Evolutionary conservation across 1,140 invertebrate genomes (phyloP).

Genomic region (Penaeus indicus): DNA sequence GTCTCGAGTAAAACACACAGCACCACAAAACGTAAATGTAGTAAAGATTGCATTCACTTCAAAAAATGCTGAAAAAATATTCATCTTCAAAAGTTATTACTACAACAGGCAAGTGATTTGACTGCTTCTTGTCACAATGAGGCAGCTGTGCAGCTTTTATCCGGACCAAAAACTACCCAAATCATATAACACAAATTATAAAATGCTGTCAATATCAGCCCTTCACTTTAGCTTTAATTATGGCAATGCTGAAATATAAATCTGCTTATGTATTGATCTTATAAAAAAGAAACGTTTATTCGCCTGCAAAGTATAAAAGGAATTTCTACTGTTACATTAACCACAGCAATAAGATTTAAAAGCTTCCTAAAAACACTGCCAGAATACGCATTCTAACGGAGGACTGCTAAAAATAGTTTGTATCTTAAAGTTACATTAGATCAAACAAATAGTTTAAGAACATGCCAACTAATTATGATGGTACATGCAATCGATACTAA

Average conservation of each 20-base stretch:
- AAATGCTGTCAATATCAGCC: conserved; percentile 10
- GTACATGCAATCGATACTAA: conserved; percentile 31
- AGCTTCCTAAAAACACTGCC: conserved; percentile 12
- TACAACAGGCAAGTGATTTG: no score
- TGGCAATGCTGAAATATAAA: conserved; percentile 22
- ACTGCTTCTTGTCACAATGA: no score
- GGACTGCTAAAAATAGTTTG: no score
- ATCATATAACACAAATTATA: background rate
- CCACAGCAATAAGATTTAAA: no score
- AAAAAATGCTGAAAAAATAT: background rate
- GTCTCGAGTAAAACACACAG: conserved; percentile 16
- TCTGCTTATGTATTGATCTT: no score
- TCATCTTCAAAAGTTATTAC: background rate
- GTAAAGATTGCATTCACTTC: no score
- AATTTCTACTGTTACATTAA: no score
- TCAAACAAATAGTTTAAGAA: conserved; percentile 6
- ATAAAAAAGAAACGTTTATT: no score
- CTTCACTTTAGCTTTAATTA: conserved; percentile 25
- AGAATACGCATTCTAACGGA: background rate
- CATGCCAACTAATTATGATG: conserved; percentile 25
- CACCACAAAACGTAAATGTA: background rate
- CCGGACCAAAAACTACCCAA: conserved; percentile 37
- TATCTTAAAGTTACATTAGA: no score
- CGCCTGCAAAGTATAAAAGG: no score
- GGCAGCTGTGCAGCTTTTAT: conserved; percentile 1